These are phyloP conservation scores for Linnaemya vulpina DNA, from an alignment of 2,888 invertebrate genomes.

Conservation along the genomic window DNA sequence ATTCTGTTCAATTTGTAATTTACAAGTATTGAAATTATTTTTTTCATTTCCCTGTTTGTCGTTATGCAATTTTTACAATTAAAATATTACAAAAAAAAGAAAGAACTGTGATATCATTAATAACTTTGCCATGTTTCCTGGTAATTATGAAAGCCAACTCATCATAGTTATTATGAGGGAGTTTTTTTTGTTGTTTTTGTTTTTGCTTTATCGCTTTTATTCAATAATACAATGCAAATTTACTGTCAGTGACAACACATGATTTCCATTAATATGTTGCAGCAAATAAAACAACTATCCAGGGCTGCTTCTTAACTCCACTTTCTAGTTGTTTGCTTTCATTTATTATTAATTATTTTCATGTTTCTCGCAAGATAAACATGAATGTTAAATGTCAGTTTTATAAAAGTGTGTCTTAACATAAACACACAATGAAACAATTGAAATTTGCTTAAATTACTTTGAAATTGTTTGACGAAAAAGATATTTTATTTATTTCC, in stretches of 20 bases:
- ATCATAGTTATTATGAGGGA: not conserved
- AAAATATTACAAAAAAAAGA: not conserved
- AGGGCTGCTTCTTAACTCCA: not conserved
- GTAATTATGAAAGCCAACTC: conserved; percentile 21
- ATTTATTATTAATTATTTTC: conserved; percentile 18
- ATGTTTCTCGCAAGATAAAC: conserved; percentile 50
- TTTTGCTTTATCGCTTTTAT: not conserved
- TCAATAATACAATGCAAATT: conserved; percentile 24
- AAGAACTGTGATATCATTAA: conserved; percentile 4
- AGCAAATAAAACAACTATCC: not conserved
- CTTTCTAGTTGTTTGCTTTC: conserved; percentile 4
- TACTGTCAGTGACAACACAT: conserved; percentile 36
- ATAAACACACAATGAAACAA: not conserved
- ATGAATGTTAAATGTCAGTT: conserved; percentile 31
- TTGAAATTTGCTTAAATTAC: not conserved
- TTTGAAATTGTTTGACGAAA: not conserved
- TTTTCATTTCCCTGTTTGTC: conserved; percentile 22
- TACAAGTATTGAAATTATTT: conserved; percentile 36
- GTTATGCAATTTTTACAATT: conserved; percentile 31
- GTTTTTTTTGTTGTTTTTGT: too few relatives aligned
- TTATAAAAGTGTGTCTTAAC: conserved; percentile 1
- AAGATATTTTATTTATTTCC: not conserved
- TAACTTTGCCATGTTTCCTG: not conserved
- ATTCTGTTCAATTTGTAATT: conserved; percentile 38
- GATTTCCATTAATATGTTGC: not conserved